Evolutionary conservation across 2,797 vertebrate genomes (phyloP).

Genomic region (Eidolon dupreanum): DNA sequence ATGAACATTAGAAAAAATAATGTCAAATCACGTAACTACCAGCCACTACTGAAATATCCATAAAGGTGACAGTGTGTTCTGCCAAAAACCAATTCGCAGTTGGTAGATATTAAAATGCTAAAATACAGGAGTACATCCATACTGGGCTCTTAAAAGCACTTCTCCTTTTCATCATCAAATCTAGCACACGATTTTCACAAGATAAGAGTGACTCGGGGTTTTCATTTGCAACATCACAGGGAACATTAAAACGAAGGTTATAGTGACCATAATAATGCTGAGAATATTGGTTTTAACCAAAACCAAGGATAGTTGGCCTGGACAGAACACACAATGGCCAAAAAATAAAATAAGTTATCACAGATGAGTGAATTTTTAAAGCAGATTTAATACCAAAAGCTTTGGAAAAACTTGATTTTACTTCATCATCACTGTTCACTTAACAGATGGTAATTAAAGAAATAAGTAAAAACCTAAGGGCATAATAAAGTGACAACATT

Average conservation of each 20-base stretch:
- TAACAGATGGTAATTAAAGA: slow-evolving; percentile 71
- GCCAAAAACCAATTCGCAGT: neutral
- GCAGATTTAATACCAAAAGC: slow-evolving; percentile 20
- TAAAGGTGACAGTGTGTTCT: neutral
- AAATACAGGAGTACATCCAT: neutral
- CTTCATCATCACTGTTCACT: slow-evolving; percentile 45
- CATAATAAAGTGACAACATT: slow-evolving; percentile 43
- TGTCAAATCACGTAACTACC: neutral
- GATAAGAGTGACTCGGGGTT: neutral
- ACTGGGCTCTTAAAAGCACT: neutral
- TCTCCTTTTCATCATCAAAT: slow-evolving; percentile 16
- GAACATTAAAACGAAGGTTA: neutral
- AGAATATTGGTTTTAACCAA: neutral
- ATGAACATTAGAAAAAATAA: slow-evolving; percentile 5
- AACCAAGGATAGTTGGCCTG: neutral
- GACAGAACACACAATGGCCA: neutral
- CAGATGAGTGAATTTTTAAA: neutral
- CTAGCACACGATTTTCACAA: neutral
- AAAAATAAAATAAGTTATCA: neutral
- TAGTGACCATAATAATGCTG: neutral
- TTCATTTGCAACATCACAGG: slow-evolving; percentile 39
- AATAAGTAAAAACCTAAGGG: slow-evolving; percentile 47
- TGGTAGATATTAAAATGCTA: neutral
- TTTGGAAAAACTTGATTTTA: slow-evolving; percentile 27
- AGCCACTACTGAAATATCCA: neutral